phyloP scores from a whole-genome alignment of 2,113 vertebrate species.

The Caranx melampygus region DNA sequence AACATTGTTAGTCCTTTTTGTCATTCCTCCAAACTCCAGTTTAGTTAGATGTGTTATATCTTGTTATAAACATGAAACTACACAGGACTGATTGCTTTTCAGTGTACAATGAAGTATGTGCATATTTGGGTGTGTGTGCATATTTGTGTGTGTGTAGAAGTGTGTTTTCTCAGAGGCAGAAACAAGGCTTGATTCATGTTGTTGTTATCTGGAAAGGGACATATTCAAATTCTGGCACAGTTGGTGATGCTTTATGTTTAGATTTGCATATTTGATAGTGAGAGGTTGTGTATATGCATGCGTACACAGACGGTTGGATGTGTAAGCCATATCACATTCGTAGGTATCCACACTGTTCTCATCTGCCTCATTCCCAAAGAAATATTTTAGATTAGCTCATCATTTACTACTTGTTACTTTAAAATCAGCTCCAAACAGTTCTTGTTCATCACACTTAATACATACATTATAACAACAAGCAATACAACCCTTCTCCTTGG shows the following conservation, averaged over 20 bases:
- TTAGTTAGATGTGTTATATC: too few species aligned
- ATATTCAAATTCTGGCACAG: not conserved
- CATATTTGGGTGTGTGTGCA: not conserved
- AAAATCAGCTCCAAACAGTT: not conserved
- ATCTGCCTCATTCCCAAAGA: not conserved
- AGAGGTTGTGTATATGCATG: not conserved
- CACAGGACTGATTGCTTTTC: conserved; percentile 1
- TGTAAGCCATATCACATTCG: not conserved
- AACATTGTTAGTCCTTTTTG: too few species aligned
- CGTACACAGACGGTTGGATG: not conserved
- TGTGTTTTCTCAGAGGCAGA: not conserved
- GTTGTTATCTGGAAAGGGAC: conserved; percentile 8
- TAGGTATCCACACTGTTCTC: not conserved
- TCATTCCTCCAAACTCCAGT: not conserved
- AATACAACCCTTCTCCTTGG: not conserved
- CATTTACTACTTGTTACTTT: too few species aligned
- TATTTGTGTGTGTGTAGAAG: not conserved
- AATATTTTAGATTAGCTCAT: not conserved
- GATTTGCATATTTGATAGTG: not conserved
- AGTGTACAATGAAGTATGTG: not conserved
- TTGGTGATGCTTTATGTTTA: not conserved
- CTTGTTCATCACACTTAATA: not conserved
- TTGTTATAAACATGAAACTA: conserved; percentile 11
- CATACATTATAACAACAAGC: not conserved
- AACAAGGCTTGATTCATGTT: conserved; percentile 15